A percentile compares a stretch with the other conserved stretches of the same genome.
These are phyloP conservation scores for Halisarca cf. caerulea DNA, from an alignment of 37 sponge, comb jelly and placozoan species.

Conservation along the genomic window DNA sequence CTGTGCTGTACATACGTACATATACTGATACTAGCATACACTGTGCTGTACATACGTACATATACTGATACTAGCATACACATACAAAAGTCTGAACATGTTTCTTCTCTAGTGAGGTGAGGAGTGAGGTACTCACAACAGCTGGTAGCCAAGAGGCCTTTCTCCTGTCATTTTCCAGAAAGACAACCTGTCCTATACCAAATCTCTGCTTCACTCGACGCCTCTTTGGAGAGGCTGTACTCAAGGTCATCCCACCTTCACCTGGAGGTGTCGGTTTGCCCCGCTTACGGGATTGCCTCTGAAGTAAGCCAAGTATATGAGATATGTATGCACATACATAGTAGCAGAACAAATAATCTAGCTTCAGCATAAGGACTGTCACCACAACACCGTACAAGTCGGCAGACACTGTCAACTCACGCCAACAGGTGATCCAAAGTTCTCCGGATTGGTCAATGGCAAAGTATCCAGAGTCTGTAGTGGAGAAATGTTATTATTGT, in stretches of 20 bases:
- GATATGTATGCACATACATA: neutral
- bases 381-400: neutral
- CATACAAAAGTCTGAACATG: neutral
- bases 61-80: too few species aligned
- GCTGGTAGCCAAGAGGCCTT: slow-evolving; percentile 73
- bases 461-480: slow-evolving; percentile 75
- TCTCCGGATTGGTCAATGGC: slow-evolving; percentile 90
- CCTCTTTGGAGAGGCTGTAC: neutral
- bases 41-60: too few species aligned
- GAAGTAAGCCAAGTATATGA: too few species aligned
- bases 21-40: too few species aligned
- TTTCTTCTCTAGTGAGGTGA: neutral
- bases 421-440: slow-evolving; percentile 83
- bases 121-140: slow-evolving; percentile 38
- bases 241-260: neutral
- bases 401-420: slow-evolving; percentile 10
- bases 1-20: too few species aligned
- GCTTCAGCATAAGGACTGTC: too few species aligned
- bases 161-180: slow-evolving; percentile 71
- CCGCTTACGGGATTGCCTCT: neutral
- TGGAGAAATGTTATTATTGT: too few species aligned
- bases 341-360: neutral
- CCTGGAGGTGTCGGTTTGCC: neutral
- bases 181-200: slow-evolving; percentile 52
- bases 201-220: neutral